Percentiles rank a stretch among this genome's conserved stretches.
Conservation (phyloP, 2,113 vertebrate genomes). For the Myrmecobius fasciatus region DNA sequence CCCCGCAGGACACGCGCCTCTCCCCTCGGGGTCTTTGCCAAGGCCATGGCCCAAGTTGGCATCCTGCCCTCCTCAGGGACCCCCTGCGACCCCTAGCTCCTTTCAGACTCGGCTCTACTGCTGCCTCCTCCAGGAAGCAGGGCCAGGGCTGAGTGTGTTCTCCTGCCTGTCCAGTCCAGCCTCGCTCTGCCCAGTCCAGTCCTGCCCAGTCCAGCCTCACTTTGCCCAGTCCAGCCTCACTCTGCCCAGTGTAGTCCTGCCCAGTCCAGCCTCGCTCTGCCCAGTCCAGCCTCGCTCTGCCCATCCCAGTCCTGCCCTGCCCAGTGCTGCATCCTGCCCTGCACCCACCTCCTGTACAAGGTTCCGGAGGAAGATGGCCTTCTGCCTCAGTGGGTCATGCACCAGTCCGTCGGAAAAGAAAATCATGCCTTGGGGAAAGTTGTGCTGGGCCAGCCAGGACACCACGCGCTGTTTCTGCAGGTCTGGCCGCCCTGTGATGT, state of each 20-base stretch:
- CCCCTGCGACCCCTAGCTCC: not conserved
- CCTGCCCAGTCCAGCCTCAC: fast-evolving
- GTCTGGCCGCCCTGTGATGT: conserved; percentile 97
- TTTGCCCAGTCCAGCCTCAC: not conserved
- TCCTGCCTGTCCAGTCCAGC: no score
- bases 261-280: no score
- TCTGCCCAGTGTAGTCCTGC: no score
- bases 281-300: fast-evolving
- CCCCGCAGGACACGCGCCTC: not conserved
- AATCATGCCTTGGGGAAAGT: conserved; percentile 99
- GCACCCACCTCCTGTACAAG: conserved; percentile 93
- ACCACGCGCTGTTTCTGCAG: conserved; percentile 99
- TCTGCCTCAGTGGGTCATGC: conserved; percentile 96
- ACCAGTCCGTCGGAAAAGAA: conserved; percentile 98
- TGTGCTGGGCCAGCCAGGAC: conserved; percentile 97
- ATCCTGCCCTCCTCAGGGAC: not conserved
- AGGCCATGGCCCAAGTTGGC: not conserved
- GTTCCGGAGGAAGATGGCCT: conserved; percentile 97
- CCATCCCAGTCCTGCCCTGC: not conserved
- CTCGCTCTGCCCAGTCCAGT: not conserved
- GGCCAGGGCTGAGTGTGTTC: no score
- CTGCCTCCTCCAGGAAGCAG: not conserved
- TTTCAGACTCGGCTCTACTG: not conserved
- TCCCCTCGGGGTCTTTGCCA: no score
- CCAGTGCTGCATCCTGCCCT: fast-evolving